phyloP scores from a whole-genome alignment of 1,140 invertebrate genomes.

The Halesus radiatus region DNA sequence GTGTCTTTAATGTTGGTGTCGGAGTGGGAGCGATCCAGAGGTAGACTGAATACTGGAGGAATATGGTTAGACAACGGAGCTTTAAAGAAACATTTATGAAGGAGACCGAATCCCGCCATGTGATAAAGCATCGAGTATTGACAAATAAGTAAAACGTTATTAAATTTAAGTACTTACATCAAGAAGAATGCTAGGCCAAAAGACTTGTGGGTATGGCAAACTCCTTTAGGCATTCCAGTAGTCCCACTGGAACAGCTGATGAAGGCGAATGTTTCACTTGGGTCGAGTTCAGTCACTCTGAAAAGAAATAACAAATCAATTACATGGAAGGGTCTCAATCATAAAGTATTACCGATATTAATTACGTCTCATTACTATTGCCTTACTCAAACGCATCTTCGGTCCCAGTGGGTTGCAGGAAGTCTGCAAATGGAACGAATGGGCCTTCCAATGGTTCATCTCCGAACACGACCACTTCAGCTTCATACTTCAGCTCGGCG shows the following conservation, averaged over 20 bases:
- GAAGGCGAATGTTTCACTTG: conserved; percentile 36
- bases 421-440: conserved; percentile 21
- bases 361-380: neutral
- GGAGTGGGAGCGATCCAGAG: too few species aligned
- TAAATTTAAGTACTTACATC: conserved; percentile 30
- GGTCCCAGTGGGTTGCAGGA: conserved; percentile 6
- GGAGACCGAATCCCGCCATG: too few species aligned
- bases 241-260: conserved; percentile 51
- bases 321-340: too few species aligned
- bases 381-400: conserved; percentile 35
- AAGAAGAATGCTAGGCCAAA: neutral
- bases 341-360: too few species aligned
- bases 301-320: conserved; percentile 14
- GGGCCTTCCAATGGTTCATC: neutral
- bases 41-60: too few species aligned
- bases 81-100: too few species aligned
- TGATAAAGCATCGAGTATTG: too few species aligned
- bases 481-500: neutral
- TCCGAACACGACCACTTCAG: neutral
- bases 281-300: conserved; percentile 52
- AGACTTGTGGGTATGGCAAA: conserved; percentile 44
- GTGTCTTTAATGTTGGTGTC: too few species aligned
- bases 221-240: conserved; percentile 51
- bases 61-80: too few species aligned
- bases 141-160: too few species aligned